Evolutionary conservation across 2,888 invertebrate species (phyloP).

Genomic region (Calliopum simillimum): DNA sequence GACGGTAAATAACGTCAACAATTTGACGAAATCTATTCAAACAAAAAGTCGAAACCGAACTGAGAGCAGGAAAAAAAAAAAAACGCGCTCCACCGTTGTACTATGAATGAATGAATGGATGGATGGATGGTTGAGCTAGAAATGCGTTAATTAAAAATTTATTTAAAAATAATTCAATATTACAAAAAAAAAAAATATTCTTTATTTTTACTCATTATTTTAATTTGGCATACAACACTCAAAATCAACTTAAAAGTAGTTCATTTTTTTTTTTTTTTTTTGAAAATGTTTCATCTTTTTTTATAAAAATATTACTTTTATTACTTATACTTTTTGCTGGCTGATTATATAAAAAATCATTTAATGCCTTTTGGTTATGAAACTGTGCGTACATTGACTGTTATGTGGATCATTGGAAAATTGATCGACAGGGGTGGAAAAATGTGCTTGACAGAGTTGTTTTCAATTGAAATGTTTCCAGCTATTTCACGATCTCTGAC

Average conservation of each 20-base stretch:
- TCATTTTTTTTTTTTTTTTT: conserved; percentile 12
- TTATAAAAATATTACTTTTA: no score
- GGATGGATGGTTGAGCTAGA: neutral
- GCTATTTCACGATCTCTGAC: no score
- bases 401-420: no score
- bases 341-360: conserved; percentile 12
- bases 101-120: neutral
- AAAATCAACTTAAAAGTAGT: neutral
- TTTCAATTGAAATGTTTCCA: no score
- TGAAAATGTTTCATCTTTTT: neutral
- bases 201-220: neutral
- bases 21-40: conserved; percentile 34
- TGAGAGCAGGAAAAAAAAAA: neutral
- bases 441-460: no score
- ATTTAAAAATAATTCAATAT: neutral
- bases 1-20: neutral
- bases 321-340: no score
- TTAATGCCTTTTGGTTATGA: conserved; percentile 18
- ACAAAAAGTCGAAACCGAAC: conserved; percentile 22
- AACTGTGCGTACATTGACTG: neutral
- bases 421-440: no score
- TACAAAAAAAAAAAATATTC: neutral
- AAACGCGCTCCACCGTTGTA: neutral
- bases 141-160: conserved; percentile 35
- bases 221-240: conserved; percentile 1